Evolutionary conservation across 2,888 invertebrate genomes (phyloP).

Genomic region (Muschampia plurimacula): DNA sequence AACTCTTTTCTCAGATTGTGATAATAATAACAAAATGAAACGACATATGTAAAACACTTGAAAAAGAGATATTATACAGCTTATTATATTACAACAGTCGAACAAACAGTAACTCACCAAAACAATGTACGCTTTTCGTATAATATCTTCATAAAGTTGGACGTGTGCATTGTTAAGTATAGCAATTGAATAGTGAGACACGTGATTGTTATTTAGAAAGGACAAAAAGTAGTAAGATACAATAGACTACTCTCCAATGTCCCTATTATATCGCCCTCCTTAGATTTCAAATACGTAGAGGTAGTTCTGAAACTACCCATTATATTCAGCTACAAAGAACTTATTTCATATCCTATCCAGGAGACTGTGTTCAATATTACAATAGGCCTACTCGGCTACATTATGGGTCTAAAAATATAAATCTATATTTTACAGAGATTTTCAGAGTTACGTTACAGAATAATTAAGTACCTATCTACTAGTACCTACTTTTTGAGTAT

Average conservation of each 20-base stretch:
- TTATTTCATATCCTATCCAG: not conserved
- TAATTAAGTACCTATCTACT: no score
- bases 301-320: slow-evolving; percentile 37
- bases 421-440: not conserved
- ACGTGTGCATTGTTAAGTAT: not conserved
- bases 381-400: not conserved
- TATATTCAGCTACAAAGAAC: not conserved
- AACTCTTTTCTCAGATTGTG: no score
- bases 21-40: no score
- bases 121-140: not conserved
- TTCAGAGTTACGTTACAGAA: no score
- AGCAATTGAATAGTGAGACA: not conserved
- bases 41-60: no score
- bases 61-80: not conserved
- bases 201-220: slow-evolving; percentile 27
- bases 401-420: not conserved
- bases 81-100: not conserved
- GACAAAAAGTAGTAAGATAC: slow-evolving; percentile 26
- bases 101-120: no score
- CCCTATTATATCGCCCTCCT: slow-evolving; percentile 12
- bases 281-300: slow-evolving; percentile 15
- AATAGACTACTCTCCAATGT: slow-evolving; percentile 15
- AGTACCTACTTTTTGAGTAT: no score
- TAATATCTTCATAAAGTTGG: not conserved
- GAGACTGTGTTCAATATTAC: not conserved